Evolutionary conservation across 1,140 invertebrate genomes (phyloP), one percentile per base, ranked within the genome.

Genomic region (Venustaconcha ellipsiformis): DNA sequence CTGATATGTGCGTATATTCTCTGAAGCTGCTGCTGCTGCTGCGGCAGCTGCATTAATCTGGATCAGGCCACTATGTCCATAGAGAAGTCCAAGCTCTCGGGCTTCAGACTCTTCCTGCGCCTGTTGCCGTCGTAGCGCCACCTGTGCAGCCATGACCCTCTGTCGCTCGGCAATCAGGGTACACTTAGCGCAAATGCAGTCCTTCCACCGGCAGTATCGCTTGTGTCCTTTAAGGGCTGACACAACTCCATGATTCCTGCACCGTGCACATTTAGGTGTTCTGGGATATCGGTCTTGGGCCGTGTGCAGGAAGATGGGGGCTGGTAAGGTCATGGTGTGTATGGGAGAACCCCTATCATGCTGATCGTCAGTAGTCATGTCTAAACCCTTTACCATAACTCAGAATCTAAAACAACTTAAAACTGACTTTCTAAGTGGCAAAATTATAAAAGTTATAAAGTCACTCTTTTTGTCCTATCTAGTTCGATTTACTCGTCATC

Each of bases 61-160:
- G 20, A 88, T 81, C 11, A 89, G 84, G 30, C 87, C 88, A 48
- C 77, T 90, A 86, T 91, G 82, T 57, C 94, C 59, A 15, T 70
- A 68, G 17, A 67, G 26, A 48, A 66, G 58, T 12, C 69, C 37
- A 63, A 71, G 57, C 20, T 77, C 75, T 14, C 64, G 48, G 4
- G 63, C 48, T 11, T 71, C 75, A 37, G 6, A 20, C 23, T 77
- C 75, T 59, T 77, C 75, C 57, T 77, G 75, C 14, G 75, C 75
- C 56, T 77, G 75, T 57, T 77, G 75, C 2, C 75, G 37, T 56
- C 75, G 37, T 63, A 77, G 69, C 6, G 75, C 75, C 14, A 77
- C 75, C 65, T 77, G 75, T 11, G 75, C 75, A 26, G 75, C 75
- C 75, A 77, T 77, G 14, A 77, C 75, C n/a, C 75, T 20, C 58